Percentiles rank a stretch among this genome's conserved stretches.
Evolutionary conservation across 2,888 invertebrate species (phyloP).

Genomic region (Rhorus exstirpatorius): DNA sequence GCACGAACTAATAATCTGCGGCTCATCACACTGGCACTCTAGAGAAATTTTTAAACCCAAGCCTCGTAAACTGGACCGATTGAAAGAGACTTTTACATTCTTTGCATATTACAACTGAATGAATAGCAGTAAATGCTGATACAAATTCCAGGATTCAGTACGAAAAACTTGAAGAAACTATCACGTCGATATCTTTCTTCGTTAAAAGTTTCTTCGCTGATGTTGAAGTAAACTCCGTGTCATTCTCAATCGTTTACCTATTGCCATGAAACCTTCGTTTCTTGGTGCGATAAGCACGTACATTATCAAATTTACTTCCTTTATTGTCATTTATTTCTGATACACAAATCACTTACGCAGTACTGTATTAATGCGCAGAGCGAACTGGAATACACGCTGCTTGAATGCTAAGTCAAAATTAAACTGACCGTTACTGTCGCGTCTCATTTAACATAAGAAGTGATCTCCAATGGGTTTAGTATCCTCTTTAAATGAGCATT

Average conservation of each 20-base stretch:
- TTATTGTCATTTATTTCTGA: conserved; percentile 16
- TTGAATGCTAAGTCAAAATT: too few species aligned
- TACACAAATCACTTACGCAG: background rate
- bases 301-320: conserved; percentile 17
- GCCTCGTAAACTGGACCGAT: conserved; percentile 1
- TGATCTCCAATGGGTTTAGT: too few species aligned
- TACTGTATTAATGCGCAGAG: background rate
- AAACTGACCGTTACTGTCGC: too few species aligned
- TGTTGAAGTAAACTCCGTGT: conserved; percentile 24
- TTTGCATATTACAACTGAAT: conserved; percentile 57
- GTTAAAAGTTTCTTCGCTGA: conserved; percentile 47
- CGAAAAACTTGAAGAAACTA: background rate
- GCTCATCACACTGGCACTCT: conserved; percentile 10
- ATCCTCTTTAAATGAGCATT: too few species aligned
- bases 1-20: background rate
- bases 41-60: conserved; percentile 24
- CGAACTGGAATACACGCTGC: background rate
- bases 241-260: conserved; percentile 13
- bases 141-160: conserved; percentile 62
- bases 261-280: conserved; percentile 31
- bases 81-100: background rate
- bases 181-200: conserved; percentile 29
- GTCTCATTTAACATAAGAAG: too few species aligned
- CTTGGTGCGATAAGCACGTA: conserved; percentile 20
- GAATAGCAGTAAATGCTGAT: conserved; percentile 61